A percentile compares a stretch with the other conserved stretches of the same genome.
These are phyloP conservation scores for Nannobrachium achirus DNA, from an alignment of 2,113 vertebrate genomes.

Conservation along the genomic window DNA sequence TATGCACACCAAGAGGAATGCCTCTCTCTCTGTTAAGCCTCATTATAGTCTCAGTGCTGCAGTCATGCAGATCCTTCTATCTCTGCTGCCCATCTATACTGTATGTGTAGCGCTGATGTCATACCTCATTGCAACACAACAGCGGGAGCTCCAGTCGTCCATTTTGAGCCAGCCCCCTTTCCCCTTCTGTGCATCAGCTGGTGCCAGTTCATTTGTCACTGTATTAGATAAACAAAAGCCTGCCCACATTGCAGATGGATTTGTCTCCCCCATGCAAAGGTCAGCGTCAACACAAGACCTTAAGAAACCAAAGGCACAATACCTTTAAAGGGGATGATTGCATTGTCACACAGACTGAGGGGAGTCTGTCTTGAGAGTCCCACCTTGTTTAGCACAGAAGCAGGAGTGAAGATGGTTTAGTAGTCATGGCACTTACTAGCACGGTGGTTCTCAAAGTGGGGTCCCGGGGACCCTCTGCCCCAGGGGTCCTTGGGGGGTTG, in stretches of 20 bases:
- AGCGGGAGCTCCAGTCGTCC: constrained; percentile 13
- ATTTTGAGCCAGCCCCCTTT: background rate
- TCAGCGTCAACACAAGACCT: constrained; percentile 39
- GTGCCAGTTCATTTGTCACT: constrained; percentile 32
- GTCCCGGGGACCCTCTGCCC: too few relatives aligned
- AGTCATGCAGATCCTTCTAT: background rate
- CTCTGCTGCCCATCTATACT: background rate
- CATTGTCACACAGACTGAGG: constrained; percentile 3
- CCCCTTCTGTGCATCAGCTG: background rate
- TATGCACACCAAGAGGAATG: constrained; percentile 50
- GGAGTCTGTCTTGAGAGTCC: constrained; percentile 26
- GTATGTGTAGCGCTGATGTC: constrained; percentile 9
- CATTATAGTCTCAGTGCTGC: constrained; percentile 6
- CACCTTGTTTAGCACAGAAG: background rate
- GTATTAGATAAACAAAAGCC: constrained; percentile 34
- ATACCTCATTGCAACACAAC: background rate
- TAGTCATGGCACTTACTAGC: too few relatives aligned
- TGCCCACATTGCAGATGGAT: constrained; percentile 9
- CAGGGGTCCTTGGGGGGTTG: too few relatives aligned
- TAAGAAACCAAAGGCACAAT: constrained; percentile 30
- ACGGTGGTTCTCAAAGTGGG: too few relatives aligned
- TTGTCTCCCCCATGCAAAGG: constrained; percentile 5
- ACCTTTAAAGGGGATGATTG: constrained; percentile 34
- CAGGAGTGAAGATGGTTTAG: too few relatives aligned
- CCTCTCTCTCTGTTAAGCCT: background rate